A percentile compares a stretch with the other conserved stretches of the same genome.
phyloP scores from a whole-genome alignment of 2,113 vertebrate genomes.

The Psettodes erumei region DNA sequence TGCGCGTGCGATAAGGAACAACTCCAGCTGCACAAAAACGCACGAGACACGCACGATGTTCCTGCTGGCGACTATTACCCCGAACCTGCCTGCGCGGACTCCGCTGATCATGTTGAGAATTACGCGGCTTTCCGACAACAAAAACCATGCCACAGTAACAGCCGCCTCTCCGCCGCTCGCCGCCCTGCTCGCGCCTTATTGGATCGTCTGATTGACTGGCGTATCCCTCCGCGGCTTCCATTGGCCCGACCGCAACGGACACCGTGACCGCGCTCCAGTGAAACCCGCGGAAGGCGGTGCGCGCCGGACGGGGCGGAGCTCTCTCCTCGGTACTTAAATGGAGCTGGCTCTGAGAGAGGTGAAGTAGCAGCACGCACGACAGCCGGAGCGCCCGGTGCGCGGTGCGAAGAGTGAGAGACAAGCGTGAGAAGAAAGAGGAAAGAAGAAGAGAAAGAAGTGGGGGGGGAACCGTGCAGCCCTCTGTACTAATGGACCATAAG shows the following conservation, averaged over 20 bases:
- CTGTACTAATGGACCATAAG: slow-evolving; percentile 72
- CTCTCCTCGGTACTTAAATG: slow-evolving; percentile 73
- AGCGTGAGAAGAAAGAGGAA: background rate
- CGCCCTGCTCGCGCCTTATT: slow-evolving; percentile 49
- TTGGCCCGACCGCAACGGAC: slow-evolving; percentile 49
- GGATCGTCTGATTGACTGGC: slow-evolving; percentile 48
- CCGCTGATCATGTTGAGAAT: slow-evolving; percentile 56
- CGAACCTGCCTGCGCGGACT: slow-evolving; percentile 40
- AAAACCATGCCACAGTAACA: slow-evolving; percentile 77
- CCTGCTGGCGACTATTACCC: slow-evolving; percentile 36
- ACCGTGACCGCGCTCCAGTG: slow-evolving; percentile 50
- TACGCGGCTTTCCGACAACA: slow-evolving; percentile 71
- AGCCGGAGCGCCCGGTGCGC: slow-evolving; percentile 50
- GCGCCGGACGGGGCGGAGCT: slow-evolving; percentile 67
- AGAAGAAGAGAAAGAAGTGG: slow-evolving; percentile 29
- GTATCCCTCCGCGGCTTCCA: background rate
- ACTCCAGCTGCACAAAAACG: too few species aligned
- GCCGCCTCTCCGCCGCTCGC: slow-evolving; percentile 58
- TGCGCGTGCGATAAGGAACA: slow-evolving; percentile 27
- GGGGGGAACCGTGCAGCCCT: slow-evolving; percentile 59
- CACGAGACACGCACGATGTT: slow-evolving; percentile 39
- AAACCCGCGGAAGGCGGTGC: slow-evolving; percentile 39
- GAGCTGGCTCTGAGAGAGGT: slow-evolving; percentile 28
- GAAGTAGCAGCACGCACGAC: slow-evolving; percentile 51
- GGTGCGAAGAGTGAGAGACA: slow-evolving; percentile 15